Evolutionary conservation across 2,888 invertebrate species (phyloP).

Genomic region (Chloroclysta siterata): DNA sequence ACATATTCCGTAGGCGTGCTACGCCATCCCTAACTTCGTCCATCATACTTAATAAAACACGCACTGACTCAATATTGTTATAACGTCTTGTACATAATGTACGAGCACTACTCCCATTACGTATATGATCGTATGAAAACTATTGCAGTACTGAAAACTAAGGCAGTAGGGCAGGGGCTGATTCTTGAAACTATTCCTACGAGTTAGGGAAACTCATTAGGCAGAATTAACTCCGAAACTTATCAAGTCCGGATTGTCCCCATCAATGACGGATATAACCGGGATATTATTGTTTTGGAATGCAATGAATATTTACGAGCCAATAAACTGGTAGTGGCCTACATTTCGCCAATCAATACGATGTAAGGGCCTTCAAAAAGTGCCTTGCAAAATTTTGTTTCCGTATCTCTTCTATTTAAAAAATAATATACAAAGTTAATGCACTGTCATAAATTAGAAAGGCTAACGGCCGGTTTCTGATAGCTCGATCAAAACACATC

Average conservation of each 20-base stretch:
- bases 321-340: slow-evolving; percentile 67
- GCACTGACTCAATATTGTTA: background rate
- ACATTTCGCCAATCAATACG: slow-evolving; percentile 71
- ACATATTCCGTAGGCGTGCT: slow-evolving; percentile 31
- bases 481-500: too few species aligned
- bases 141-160: background rate
- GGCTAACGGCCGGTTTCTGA: too few species aligned
- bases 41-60: slow-evolving; percentile 9
- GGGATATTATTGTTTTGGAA: slow-evolving; percentile 51
- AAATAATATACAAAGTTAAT: slow-evolving; percentile 5
- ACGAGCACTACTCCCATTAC: too few species aligned
- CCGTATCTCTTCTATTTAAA: slow-evolving; percentile 5
- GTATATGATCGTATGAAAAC: background rate
- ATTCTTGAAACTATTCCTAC: background rate
- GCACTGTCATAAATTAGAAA: background rate
- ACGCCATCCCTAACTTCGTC: slow-evolving; percentile 13
- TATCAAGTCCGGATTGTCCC: slow-evolving; percentile 34
- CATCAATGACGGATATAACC: slow-evolving; percentile 45
- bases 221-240: slow-evolving; percentile 14
- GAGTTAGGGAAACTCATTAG: slow-evolving; percentile 10
- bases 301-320: slow-evolving; percentile 65
- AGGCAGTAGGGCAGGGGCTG: background rate
- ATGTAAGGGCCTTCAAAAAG: slow-evolving; percentile 53
- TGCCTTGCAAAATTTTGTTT: slow-evolving; percentile 55
- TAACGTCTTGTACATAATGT: too few species aligned